Evolutionary conservation across 2,888 invertebrate genomes (phyloP).

Genomic region (Leptopilina drosophilae): DNA sequence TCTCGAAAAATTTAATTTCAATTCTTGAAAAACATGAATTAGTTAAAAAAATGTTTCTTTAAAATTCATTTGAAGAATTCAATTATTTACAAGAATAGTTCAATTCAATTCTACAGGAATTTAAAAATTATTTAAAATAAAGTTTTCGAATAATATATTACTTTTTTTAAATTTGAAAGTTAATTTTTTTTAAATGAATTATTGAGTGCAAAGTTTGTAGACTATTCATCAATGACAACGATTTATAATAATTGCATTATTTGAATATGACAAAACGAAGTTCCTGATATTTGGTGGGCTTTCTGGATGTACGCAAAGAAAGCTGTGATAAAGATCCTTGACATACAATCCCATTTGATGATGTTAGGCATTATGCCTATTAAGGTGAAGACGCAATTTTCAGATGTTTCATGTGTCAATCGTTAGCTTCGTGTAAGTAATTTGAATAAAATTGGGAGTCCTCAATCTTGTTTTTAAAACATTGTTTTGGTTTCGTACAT

Average conservation of each 20-base stretch:
- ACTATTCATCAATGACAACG: too few species aligned
- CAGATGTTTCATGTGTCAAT: slow-evolving; percentile 94
- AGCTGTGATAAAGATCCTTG: slow-evolving; percentile 94
- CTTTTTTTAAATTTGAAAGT: slow-evolving; percentile 43
- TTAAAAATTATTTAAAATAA: not conserved
- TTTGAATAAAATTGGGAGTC: not conserved
- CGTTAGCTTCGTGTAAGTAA: slow-evolving; percentile 90
- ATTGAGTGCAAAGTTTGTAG: too few species aligned
- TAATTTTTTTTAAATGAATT: too few species aligned
- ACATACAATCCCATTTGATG: slow-evolving; percentile 95
- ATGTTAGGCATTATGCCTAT: slow-evolving; percentile 97
- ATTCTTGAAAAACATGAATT: too few species aligned
- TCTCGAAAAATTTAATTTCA: too few species aligned
- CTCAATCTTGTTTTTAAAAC: not conserved
- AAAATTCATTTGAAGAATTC: too few species aligned
- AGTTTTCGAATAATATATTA: too few species aligned
- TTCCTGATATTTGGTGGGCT: slow-evolving; percentile 92
- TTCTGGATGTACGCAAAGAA: slow-evolving; percentile 92
- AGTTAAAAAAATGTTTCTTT: too few species aligned
- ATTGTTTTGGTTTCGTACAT: too few species aligned
- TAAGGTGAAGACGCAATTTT: slow-evolving; percentile 97
- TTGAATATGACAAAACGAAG: slow-evolving; percentile 79
- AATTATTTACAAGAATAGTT: too few species aligned
- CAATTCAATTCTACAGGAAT: too few species aligned
- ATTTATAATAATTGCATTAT: too few species aligned